Evolutionary conservation across 2,113 vertebrate genomes (phyloP).

Genomic region (Geococcyx californianus): DNA sequence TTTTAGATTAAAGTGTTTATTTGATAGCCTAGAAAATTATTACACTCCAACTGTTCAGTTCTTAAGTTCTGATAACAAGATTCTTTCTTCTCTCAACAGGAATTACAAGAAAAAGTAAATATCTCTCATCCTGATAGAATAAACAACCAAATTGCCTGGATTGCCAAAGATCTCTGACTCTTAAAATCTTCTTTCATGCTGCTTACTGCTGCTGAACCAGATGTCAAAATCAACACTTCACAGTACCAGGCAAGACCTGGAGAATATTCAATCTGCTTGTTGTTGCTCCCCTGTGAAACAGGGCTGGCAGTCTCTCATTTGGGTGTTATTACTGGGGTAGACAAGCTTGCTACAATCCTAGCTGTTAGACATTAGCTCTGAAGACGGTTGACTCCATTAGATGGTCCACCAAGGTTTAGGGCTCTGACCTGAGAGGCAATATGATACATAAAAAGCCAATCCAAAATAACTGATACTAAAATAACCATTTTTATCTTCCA

Average conservation of each 20-base stretch:
- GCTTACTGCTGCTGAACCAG: not conserved
- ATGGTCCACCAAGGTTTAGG: not conserved
- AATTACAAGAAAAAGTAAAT: not conserved
- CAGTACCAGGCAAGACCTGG: not conserved
- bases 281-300: rapidly evolving
- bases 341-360: not conserved
- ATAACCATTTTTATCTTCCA: not conserved
- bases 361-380: not conserved
- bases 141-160: not conserved
- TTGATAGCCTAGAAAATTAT: not conserved
- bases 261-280: not conserved
- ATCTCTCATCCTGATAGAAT: not conserved
- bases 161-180: not conserved
- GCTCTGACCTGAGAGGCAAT: not conserved
- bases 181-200: not conserved
- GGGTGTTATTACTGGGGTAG: not conserved
- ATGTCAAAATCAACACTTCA: not conserved
- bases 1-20: not conserved
- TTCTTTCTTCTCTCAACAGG: not conserved
- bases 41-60: not conserved
- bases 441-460: not conserved
- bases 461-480: not conserved
- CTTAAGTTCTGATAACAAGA: not conserved
- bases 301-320: rapidly evolving
- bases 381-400: not conserved